phyloP scores from a whole-genome alignment of 1,140 invertebrate species.

The Orius insidiosus region DNA sequence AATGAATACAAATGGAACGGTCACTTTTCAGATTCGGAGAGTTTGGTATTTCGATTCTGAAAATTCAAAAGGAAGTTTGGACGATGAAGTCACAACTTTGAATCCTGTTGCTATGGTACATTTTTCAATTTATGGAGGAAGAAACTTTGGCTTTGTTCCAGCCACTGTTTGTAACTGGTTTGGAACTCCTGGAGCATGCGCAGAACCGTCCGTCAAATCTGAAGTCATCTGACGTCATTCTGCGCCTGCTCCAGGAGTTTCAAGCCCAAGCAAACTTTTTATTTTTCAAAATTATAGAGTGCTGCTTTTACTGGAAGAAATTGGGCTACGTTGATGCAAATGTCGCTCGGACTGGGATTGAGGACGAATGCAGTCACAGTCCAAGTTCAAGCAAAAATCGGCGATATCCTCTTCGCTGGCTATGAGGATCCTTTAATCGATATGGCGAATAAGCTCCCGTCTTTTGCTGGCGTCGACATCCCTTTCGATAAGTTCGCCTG shows the following conservation, averaged over 20 bases:
- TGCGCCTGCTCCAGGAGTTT: too few relatives aligned
- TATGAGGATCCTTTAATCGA: slow-evolving; percentile 51
- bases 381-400: slow-evolving; percentile 40
- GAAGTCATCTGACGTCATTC: too few relatives aligned
- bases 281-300: too few relatives aligned
- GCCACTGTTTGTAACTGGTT: too few relatives aligned
- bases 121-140: too few relatives aligned
- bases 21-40: slow-evolving; percentile 60
- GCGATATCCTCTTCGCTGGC: slow-evolving; percentile 58
- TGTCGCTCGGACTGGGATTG: slow-evolving; percentile 34
- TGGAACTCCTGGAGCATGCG: too few relatives aligned
- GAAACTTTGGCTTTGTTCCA: too few relatives aligned
- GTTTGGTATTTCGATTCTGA: slow-evolving; percentile 55
- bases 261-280: too few relatives aligned
- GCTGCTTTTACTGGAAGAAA: too few relatives aligned
- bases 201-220: too few relatives aligned
- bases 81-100: slow-evolving; percentile 55
- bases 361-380: slow-evolving; percentile 32
- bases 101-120: slow-evolving; percentile 68
- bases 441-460: slow-evolving; percentile 36
- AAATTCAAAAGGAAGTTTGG: slow-evolving; percentile 52
- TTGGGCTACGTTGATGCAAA: slow-evolving; percentile 22
- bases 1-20: slow-evolving; percentile 51
- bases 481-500: slow-evolving; percentile 55
- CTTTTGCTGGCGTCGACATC: slow-evolving; percentile 27